Conservation (phyloP, 2,797 vertebrate genomes). For the Triplophysa yarkandensis region DNA sequence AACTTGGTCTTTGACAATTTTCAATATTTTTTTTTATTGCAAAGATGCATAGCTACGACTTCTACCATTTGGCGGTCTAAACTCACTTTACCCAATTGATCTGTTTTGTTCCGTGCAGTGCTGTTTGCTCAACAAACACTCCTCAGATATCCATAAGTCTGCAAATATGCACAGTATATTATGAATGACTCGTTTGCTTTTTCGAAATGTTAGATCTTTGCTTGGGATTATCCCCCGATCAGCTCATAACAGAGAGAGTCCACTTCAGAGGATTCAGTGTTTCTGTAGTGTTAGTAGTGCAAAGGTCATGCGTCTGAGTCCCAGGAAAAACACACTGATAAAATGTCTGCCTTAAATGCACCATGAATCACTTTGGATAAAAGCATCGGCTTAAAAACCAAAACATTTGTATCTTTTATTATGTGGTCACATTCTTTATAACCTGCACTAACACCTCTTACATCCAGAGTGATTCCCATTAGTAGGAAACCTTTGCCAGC, state of each 20-base stretch:
- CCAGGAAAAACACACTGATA: neutral
- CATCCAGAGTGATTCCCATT: conserved; percentile 45
- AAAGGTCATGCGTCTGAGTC: neutral
- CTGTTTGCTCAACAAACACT: conserved; percentile 15
- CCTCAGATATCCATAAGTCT: neutral
- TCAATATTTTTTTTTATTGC: too few relatives aligned
- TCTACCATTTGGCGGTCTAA: too few relatives aligned
- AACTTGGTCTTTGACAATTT: neutral
- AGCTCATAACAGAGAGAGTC: neutral
- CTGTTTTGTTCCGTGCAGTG: conserved; percentile 9
- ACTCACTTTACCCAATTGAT: too few relatives aligned
- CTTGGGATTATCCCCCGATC: neutral
- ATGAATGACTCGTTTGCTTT: neutral
- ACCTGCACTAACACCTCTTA: conserved; percentile 34
- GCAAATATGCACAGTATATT: neutral
- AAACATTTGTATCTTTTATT: conserved; percentile 13
- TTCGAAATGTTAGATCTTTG: neutral
- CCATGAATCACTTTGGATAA: neutral
- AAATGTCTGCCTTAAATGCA: neutral
- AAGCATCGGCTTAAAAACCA: neutral
- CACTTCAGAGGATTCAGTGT: neutral
- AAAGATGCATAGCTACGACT: too few relatives aligned
- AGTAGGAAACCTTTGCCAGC: conserved; percentile 35
- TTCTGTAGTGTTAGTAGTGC: too few relatives aligned
- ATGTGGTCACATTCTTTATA: conserved; percentile 33